Conservation (phyloP, 2,888 invertebrate species). For the Cryptus armator region DNA sequence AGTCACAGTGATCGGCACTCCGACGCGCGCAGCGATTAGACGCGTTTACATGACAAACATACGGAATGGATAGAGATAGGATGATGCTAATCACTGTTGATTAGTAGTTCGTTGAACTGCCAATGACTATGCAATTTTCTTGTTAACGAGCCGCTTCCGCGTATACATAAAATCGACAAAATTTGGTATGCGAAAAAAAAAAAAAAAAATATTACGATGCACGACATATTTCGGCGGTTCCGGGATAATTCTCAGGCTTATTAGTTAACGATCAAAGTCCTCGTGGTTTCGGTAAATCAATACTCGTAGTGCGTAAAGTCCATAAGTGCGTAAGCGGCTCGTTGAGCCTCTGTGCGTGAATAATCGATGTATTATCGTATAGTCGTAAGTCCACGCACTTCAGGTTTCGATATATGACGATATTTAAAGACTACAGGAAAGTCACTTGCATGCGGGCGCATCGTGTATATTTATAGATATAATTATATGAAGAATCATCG, state of each 20-base stretch:
- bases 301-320: background rate
- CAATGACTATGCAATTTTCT: background rate
- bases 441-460: background rate
- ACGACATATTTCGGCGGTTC: background rate
- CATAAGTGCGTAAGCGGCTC: background rate
- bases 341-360: background rate
- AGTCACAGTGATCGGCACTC: background rate
- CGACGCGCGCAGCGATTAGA: too few relatives aligned
- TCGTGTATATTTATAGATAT: background rate
- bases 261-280: background rate
- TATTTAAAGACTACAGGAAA: background rate
- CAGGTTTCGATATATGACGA: background rate
- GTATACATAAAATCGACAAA: background rate
- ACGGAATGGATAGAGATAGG: background rate
- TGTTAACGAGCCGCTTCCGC: background rate
- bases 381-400: constrained; percentile 34
- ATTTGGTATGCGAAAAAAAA: background rate
- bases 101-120: background rate
- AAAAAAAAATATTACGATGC: background rate
- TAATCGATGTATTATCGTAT: background rate
- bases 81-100: background rate
- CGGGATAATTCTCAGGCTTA: background rate
- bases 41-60: background rate
- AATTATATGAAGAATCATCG: background rate
- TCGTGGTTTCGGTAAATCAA: background rate